phyloP scores from a whole-genome alignment of 2,113 vertebrate genomes.

The Equus quagga region DNA sequence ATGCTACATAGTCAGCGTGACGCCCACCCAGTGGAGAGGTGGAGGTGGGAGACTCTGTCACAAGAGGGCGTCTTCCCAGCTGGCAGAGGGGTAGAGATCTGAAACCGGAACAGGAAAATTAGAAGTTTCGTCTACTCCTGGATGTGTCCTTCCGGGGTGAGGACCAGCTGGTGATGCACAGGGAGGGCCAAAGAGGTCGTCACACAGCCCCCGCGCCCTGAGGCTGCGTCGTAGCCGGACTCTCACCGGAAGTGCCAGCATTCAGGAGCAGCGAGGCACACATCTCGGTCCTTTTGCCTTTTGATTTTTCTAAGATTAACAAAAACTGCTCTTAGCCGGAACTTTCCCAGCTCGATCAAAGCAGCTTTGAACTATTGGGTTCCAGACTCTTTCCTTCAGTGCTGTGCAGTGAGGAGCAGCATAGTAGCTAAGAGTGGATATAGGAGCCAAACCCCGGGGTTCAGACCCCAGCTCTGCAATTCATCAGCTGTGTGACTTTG shows the following conservation, averaged over 20 bases:
- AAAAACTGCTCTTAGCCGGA: background rate
- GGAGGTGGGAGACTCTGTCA: background rate
- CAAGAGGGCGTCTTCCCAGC: background rate
- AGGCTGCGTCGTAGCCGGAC: fast-evolving
- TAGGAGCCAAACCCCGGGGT: background rate
- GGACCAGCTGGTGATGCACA: background rate
- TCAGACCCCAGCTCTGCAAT: background rate
- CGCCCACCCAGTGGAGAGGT: fast-evolving
- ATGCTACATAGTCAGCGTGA: background rate
- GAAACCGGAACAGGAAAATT: background rate
- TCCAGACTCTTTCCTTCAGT: background rate
- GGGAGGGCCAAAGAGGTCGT: background rate
- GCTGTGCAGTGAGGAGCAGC: fast-evolving
- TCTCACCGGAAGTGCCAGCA: background rate
- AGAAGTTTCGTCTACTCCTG: background rate
- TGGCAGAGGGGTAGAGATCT: fast-evolving
- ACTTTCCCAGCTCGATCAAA: background rate
- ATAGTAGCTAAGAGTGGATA: fast-evolving
- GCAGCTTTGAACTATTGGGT: fast-evolving
- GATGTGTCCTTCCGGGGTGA: background rate
- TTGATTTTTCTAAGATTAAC: background rate
- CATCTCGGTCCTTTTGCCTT: background rate
- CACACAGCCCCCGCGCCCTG: background rate
- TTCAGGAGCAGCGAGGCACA: background rate
- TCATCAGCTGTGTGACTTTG: background rate